phyloP scores from a whole-genome alignment of 2,797 vertebrate genomes.

The Scarus forsteni region DNA sequence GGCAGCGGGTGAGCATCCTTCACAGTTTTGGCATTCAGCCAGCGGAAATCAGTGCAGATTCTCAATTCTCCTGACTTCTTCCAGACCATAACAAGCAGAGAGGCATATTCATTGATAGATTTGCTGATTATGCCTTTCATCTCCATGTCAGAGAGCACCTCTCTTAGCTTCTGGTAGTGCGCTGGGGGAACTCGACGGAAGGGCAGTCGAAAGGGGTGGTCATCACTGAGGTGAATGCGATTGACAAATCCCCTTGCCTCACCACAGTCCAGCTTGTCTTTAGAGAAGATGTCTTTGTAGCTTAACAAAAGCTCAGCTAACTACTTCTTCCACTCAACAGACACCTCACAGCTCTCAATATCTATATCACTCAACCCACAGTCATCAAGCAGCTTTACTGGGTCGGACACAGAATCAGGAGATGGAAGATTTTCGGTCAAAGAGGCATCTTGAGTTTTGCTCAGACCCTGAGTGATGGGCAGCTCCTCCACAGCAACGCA shows the following conservation, averaged over 20 bases:
- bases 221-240: slow-evolving; percentile 2
- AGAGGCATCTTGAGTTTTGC: no score
- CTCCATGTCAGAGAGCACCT: slow-evolving; percentile 19
- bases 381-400: neutral
- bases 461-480: neutral
- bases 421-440: no score
- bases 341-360: neutral
- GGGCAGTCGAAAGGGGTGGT: neutral
- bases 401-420: neutral
- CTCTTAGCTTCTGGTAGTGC: slow-evolving; percentile 10
- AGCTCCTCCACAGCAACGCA: neutral
- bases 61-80: slow-evolving; percentile 27
- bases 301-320: neutral
- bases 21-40: slow-evolving; percentile 35
- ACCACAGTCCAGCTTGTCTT: slow-evolving; percentile 11
- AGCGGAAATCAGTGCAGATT: slow-evolving; percentile 29
- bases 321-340: neutral
- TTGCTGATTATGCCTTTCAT: slow-evolving; percentile 33
- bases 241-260: neutral
- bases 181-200: slow-evolving; percentile 4
- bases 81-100: slow-evolving; percentile 28
- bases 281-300: slow-evolving; percentile 11
- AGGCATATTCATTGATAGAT: slow-evolving; percentile 24
- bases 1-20: slow-evolving; percentile 21
- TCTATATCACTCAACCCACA: neutral